Conservation (phyloP, 2,113 vertebrate species). For the Trichomycterus rosablanca region DNA sequence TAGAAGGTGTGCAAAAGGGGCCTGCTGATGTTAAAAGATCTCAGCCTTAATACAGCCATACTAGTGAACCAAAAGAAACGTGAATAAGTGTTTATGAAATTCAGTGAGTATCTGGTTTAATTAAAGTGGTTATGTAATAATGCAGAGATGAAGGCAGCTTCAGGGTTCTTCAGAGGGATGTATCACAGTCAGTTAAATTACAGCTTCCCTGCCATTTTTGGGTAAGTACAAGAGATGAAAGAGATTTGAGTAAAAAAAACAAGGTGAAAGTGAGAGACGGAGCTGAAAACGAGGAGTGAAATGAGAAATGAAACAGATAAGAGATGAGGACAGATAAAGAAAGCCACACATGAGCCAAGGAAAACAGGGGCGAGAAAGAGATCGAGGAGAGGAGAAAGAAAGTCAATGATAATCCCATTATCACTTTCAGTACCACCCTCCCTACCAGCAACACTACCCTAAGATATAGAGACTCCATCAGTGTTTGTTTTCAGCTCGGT, state of each 20-base stretch:
- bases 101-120: conserved; percentile 26
- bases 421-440: conserved; percentile 47
- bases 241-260: background rate
- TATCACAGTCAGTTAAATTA: conserved; percentile 23
- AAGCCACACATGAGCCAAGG: background rate
- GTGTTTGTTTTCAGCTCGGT: background rate
- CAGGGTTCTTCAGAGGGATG: conserved; percentile 4
- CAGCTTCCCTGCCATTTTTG: conserved; percentile 22
- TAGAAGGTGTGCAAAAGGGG: too few species aligned
- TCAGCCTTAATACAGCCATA: too few species aligned
- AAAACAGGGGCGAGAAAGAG: background rate
- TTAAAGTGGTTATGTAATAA: conserved; percentile 54
- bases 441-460: conserved; percentile 11
- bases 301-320: background rate
- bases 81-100: conserved; percentile 12
- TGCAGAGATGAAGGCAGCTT: conserved; percentile 30
- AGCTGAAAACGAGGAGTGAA: background rate
- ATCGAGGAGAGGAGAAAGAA: conserved; percentile 28
- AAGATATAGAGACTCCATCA: too few species aligned
- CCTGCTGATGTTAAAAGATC: too few species aligned
- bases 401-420: conserved; percentile 61
- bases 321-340: background rate
- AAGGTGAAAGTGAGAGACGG: background rate
- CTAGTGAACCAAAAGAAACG: conserved; percentile 5
- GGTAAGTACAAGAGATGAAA: background rate